Evolutionary conservation across 1,140 invertebrate species (phyloP).

Genomic region (Bombus sylvicola): DNA sequence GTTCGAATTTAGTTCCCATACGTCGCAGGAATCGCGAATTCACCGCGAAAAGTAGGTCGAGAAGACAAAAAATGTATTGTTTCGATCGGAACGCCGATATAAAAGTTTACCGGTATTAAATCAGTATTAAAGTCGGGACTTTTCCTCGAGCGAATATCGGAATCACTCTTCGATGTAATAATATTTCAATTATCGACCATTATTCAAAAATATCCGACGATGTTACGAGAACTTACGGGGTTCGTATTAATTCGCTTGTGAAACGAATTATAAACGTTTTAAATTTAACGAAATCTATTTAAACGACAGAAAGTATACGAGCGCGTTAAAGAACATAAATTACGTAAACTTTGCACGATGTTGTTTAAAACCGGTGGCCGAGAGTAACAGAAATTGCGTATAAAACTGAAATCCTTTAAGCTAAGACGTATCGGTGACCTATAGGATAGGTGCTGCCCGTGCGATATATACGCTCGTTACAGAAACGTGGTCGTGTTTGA

Average conservation of each 20-base stretch:
- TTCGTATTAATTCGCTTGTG: not conserved
- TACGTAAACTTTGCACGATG: not conserved
- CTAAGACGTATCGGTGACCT: conserved; percentile 42
- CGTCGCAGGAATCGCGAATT: conserved; percentile 38
- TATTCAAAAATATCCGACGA: not conserved
- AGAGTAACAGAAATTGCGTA: conserved; percentile 37
- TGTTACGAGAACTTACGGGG: not conserved
- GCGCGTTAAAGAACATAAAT: not conserved
- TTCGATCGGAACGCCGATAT: not conserved
- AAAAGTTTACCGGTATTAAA: conserved; percentile 13
- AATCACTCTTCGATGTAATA: not conserved
- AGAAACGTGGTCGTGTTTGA: too few relatives aligned
- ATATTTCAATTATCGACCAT: conserved; percentile 1
- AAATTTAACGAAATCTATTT: not conserved
- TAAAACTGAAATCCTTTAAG: conserved; percentile 52
- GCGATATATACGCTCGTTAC: not conserved
- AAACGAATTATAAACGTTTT: not conserved
- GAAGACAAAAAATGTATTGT: not conserved
- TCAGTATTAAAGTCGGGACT: not conserved
- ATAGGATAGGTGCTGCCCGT: conserved; percentile 47
- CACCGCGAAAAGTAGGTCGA: not conserved
- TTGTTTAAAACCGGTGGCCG: conserved; percentile 50
- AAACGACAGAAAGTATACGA: not conserved
- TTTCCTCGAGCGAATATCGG: not conserved
- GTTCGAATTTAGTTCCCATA: not conserved